Evolutionary conservation across 2,888 invertebrate species (phyloP).

Genomic region (Choristoneura rosaceana): DNA sequence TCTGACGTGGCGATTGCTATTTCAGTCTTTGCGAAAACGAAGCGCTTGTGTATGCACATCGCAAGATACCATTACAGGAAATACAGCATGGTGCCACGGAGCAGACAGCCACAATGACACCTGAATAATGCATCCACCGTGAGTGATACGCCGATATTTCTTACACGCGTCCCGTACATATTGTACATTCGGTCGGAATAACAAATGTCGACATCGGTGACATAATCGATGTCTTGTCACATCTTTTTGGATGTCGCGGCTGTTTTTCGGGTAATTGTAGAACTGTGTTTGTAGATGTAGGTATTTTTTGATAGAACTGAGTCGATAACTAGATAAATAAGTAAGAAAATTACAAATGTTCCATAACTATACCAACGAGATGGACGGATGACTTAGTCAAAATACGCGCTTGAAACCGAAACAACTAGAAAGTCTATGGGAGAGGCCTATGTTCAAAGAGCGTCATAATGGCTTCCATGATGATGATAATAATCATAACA

Average conservation of each 20-base stretch:
- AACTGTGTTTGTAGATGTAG: no score
- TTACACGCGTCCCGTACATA: neutral
- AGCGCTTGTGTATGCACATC: conserved; percentile 10
- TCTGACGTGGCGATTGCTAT: neutral
- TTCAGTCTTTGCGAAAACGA: neutral
- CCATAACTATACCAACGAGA: no score
- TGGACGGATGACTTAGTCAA: no score
- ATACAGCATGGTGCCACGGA: conserved; percentile 1
- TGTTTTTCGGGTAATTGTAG: neutral
- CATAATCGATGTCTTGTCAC: conserved; percentile 3
- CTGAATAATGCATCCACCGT: conserved; percentile 21
- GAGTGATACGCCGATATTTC: conserved; percentile 25
- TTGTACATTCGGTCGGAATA: conserved; percentile 15
- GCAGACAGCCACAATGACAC: conserved; percentile 14
- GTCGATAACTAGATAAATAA: no score
- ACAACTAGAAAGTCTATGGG: no score
- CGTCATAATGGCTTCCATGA: no score
- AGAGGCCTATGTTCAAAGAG: no score
- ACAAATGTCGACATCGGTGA: conserved; percentile 10
- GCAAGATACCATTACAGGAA: conserved; percentile 1
- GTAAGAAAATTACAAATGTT: no score
- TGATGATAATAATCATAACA: no score
- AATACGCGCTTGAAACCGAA: no score
- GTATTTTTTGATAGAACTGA: no score
- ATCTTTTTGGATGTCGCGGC: neutral